These are phyloP conservation scores for Neotoma lepida DNA, from an alignment of 2,113 vertebrate species.

Conservation along the genomic window DNA sequence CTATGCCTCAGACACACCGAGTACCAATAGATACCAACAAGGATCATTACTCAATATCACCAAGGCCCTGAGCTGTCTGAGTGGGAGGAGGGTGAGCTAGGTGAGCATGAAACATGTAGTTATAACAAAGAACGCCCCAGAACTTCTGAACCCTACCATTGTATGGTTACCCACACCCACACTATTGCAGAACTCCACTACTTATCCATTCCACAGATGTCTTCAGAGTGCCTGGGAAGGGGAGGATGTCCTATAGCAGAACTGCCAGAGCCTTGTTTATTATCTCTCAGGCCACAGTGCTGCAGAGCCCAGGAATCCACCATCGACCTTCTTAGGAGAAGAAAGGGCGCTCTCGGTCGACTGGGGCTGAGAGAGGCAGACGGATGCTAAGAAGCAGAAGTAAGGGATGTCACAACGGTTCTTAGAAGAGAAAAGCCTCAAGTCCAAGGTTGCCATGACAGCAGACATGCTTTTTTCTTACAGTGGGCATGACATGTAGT, in stretches of 20 bases:
- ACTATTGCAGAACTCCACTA: neutral
- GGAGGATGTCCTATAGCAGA: neutral
- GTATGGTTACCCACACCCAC: neutral
- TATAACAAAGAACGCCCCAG: neutral
- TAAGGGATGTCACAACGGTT: neutral
- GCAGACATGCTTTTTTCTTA: too few species aligned
- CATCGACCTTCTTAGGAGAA: neutral
- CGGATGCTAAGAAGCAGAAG: neutral
- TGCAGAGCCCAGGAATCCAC: neutral
- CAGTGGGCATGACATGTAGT: too few species aligned
- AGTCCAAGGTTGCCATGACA: neutral
- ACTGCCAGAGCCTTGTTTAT: neutral
- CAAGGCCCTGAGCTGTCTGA: too few species aligned
- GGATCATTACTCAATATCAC: fast-evolving
- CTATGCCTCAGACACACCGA: neutral
- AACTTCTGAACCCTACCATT: neutral
- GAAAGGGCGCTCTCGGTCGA: neutral
- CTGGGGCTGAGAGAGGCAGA: too few species aligned
- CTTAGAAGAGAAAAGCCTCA: neutral
- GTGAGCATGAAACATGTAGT: neutral
- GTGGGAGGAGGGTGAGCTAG: neutral
- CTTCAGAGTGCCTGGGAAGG: neutral
- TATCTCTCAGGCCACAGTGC: neutral
- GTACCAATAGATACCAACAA: fast-evolving
- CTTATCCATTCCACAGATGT: neutral